Base-by-base conservation (phyloP, 2,888 invertebrate species). In the Orthosia cruda region DNA sequence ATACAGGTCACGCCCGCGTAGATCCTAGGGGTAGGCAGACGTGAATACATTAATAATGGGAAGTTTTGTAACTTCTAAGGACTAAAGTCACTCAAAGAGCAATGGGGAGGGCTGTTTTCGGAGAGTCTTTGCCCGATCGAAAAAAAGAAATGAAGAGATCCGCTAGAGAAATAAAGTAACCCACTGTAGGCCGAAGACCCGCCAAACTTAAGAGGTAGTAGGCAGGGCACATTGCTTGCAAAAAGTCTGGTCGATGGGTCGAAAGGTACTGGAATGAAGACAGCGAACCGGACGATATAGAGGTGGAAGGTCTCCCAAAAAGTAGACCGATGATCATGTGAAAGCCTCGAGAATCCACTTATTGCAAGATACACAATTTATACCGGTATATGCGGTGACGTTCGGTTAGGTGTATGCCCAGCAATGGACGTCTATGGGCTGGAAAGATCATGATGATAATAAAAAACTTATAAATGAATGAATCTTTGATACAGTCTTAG, bases 1-100 rank as follows among this genome's bases (percentile, higher is more conserved):
- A n/a, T 63, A 74, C 18, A 54, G 20, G 23, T 74, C 55, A 57
- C 40, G 50, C 50, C n/a, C 5, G 18, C 26, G 16, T 47, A 20
- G 2, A 32, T 50, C 4, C 13, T 15, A 47, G 12, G 26, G n/a
- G 15, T 61, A 23, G n/a, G 61, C 13, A 61, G 9, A 45, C n/a
- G 47, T 20, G 9, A 47, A 20, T 47, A 62, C 47, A 45, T 62
- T 62, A 23, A 20, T 3, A 45, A n/a, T n/a, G 20, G 20, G 15
- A 9, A 20, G 3, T 61, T 61, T 20, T 20, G 13, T n/a, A 61
- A 20, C n/a, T 40, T 57, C n/a, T 40, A 59, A 13, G 40, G 40
- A 1, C 4, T n/a, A 40, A 40, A 32, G n/a, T 59, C 40, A 13
- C 12, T 13, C 4, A 12, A 40, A 32, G 40, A n/a, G n/a, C 18